phyloP scores from a whole-genome alignment of 1,140 invertebrate genomes.

The Sarcophaga bullata region DNA sequence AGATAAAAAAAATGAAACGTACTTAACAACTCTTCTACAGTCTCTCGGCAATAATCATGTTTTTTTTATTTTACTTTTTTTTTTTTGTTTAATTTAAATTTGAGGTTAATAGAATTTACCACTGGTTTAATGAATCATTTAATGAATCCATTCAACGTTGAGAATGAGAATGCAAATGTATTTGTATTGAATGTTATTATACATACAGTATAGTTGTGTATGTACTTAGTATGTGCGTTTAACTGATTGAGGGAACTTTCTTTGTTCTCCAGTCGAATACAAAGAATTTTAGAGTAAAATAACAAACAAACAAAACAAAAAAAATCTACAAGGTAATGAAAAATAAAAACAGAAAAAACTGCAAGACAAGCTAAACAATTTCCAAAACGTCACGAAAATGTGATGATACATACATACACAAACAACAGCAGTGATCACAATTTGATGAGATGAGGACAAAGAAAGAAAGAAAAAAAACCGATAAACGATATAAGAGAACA shows the following conservation, averaged over 20 bases:
- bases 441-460: background rate
- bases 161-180: background rate
- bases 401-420: background rate
- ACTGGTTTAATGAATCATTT: conserved; percentile 38
- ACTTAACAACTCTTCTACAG: background rate
- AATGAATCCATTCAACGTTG: conserved; percentile 24
- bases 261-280: conserved; percentile 31
- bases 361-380: conserved; percentile 25
- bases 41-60: conserved; percentile 15
- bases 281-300: conserved; percentile 8
- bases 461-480: background rate
- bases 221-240: background rate
- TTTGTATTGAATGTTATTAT: background rate
- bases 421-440: background rate
- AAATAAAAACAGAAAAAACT: background rate
- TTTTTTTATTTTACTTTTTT: no score
- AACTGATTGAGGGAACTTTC: conserved; percentile 24
- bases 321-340: background rate
- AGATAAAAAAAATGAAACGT: background rate
- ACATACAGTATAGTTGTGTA: background rate
- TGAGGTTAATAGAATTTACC: conserved; percentile 39
- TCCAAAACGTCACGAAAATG: conserved; percentile 5
- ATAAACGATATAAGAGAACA: background rate
- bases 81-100: conserved; percentile 25
- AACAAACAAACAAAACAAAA: background rate